These are phyloP conservation scores for Perdita meconis DNA, from an alignment of 2,888 invertebrate genomes.

Conservation along the genomic window DNA sequence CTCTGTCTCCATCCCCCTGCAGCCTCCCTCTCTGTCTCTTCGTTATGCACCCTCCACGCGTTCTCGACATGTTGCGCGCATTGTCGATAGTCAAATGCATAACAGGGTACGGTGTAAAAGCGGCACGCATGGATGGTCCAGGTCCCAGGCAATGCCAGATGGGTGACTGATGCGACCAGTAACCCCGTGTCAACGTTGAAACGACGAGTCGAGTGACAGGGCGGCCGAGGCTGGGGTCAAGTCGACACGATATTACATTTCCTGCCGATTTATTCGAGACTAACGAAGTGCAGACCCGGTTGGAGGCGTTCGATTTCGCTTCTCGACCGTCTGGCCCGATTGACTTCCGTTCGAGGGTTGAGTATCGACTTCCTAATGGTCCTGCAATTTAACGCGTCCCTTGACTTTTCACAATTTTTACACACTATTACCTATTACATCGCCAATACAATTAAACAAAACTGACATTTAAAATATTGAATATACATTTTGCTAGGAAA, in stretches of 20 bases:
- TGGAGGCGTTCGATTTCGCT: constrained; percentile 8
- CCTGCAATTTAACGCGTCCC: not conserved
- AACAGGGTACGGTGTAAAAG: constrained; percentile 77
- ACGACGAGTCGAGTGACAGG: constrained; percentile 75
- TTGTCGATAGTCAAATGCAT: constrained; percentile 82
- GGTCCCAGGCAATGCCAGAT: constrained; percentile 81
- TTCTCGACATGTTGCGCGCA: constrained; percentile 81
- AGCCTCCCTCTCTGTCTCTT: constrained; percentile 50
- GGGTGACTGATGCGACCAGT: constrained; percentile 83
- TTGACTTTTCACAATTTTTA: not conserved
- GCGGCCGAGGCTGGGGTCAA: constrained; percentile 60
- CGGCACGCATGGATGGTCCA: constrained; percentile 80
- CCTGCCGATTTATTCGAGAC: constrained; percentile 61
- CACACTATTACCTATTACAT: too few relatives aligned
- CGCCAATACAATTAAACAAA: too few relatives aligned
- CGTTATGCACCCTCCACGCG: constrained; percentile 78
- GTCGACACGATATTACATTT: constrained; percentile 67
- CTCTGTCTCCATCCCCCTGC: constrained; percentile 45
- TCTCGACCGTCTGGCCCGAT: not conserved
- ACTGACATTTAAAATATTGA: too few relatives aligned
- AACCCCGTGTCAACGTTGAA: constrained; percentile 64
- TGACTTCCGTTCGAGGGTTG: constrained; percentile 2
- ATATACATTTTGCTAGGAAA: too few relatives aligned
- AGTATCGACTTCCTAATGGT: constrained; percentile 3
- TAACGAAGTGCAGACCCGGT: constrained; percentile 44